Percentiles rank a stretch among this genome's conserved stretches.
These are phyloP conservation scores for Montipora foliosa DNA, from an alignment of 64 coral and sea anemone species.

Conservation along the genomic window DNA sequence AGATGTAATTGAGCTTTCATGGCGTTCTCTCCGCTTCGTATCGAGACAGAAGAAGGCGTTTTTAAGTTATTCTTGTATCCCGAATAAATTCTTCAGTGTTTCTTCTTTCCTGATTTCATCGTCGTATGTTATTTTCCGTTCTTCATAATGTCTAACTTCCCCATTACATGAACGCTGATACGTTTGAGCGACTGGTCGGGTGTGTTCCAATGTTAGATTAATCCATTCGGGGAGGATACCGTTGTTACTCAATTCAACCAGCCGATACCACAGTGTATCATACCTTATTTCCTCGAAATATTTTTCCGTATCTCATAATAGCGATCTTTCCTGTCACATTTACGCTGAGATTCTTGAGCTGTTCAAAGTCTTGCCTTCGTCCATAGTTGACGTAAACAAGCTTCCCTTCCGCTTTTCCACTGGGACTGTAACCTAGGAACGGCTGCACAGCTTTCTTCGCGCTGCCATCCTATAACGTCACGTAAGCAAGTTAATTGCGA, in stretches of 20 bases:
- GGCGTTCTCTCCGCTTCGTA: no score
- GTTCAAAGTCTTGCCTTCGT: constrained; percentile 66
- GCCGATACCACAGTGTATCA: neutral
- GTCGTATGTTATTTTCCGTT: no score
- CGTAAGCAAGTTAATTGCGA: neutral
- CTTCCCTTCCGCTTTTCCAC: constrained; percentile 50
- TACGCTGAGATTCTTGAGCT: constrained; percentile 10
- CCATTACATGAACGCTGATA: no score
- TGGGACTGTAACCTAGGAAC: constrained; percentile 83
- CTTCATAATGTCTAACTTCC: no score
- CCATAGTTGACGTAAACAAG: constrained; percentile 91
- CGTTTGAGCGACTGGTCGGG: no score
- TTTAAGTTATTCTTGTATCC: no score
- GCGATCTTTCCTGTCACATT: constrained; percentile 63
- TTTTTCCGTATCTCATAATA: constrained; percentile 93
- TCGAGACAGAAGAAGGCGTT: no score
- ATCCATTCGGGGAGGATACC: no score
- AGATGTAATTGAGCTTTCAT: no score
- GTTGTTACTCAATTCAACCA: neutral
- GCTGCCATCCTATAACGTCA: constrained; percentile 41
- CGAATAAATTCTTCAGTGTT: no score
- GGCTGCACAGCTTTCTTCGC: constrained; percentile 36
- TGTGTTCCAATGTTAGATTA: no score
- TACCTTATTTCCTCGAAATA: constrained; percentile 90
- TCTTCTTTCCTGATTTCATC: no score